These are phyloP conservation scores for Knipowitschia caucasica DNA, from an alignment of 2,797 vertebrate species.

Conservation along the genomic window DNA sequence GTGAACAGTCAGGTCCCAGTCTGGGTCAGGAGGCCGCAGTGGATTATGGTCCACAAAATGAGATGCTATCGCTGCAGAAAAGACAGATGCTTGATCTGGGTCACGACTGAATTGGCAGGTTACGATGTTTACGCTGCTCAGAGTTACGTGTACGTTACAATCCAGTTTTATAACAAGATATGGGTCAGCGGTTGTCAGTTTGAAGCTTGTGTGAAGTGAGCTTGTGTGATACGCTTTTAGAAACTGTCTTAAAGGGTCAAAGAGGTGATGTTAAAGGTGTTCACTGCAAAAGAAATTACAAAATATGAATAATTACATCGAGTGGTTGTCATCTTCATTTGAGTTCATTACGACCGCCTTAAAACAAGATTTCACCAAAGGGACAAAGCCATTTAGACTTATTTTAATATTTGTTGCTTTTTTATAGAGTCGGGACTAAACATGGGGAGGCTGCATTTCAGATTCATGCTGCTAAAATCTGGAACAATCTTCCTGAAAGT, in stretches of 20 bases:
- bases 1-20: conserved; percentile 34
- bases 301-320: too few species aligned
- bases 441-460: too few species aligned
- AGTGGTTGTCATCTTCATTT: too few species aligned
- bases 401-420: too few species aligned
- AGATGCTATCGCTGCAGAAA: conserved; percentile 20
- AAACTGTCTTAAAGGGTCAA: conserved; percentile 37
- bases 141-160: conserved; percentile 7
- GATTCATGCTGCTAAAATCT: too few species aligned
- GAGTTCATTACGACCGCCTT: too few species aligned
- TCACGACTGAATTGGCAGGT: conserved; percentile 26
- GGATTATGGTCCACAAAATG: conserved; percentile 30
- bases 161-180: conserved; percentile 9
- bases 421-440: too few species aligned
- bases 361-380: too few species aligned
- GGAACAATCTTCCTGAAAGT: too few species aligned
- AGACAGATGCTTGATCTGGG: conserved; percentile 25
- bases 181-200: neutral
- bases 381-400: too few species aligned
- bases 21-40: conserved; percentile 50
- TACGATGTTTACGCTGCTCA: conserved; percentile 10
- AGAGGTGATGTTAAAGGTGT: conserved; percentile 47
- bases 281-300: too few species aligned
- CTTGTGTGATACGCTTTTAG: conserved; percentile 35
- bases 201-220: conserved; percentile 21